Conservation (phyloP, 2,113 vertebrate species). For the Sinocyclocheilus grahami region DNA sequence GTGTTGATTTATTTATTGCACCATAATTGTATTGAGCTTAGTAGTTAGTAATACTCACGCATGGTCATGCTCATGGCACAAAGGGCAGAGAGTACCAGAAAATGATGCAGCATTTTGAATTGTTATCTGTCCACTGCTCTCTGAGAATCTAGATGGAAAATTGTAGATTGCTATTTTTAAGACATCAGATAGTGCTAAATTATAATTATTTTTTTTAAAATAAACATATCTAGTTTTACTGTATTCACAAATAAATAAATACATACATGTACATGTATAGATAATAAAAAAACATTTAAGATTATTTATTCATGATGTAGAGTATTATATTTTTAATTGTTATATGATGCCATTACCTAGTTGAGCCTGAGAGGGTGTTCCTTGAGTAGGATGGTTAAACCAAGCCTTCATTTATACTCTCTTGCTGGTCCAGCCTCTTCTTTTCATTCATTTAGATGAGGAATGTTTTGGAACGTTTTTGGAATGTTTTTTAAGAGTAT, state of each 20-base stretch:
- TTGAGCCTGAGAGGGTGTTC: not conserved
- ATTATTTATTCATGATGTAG: not conserved
- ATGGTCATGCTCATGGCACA: conserved; percentile 16
- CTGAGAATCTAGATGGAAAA: not conserved
- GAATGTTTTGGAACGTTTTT: not conserved
- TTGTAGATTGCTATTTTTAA: not conserved
- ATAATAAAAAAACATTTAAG: not conserved
- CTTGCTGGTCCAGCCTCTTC: not conserved
- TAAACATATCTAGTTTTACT: not conserved
- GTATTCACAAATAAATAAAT: too few species aligned
- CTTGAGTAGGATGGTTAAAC: not conserved
- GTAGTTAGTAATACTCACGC: not conserved
- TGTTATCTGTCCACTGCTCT: not conserved
- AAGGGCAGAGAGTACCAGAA: not conserved
- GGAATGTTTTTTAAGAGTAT: not conserved
- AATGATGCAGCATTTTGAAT: not conserved
- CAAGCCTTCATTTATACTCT: not conserved
- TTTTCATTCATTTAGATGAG: not conserved
- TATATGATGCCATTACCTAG: not conserved
- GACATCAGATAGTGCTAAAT: not conserved
- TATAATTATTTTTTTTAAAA: too few species aligned
- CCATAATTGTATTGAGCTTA: not conserved
- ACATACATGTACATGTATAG: too few species aligned
- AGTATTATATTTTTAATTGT: not conserved
- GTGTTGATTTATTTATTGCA: not conserved